Evolutionary conservation across 1,140 invertebrate genomes (phyloP), one percentile per base, ranked within the genome.

Genomic region (Drosophila serrata): DNA sequence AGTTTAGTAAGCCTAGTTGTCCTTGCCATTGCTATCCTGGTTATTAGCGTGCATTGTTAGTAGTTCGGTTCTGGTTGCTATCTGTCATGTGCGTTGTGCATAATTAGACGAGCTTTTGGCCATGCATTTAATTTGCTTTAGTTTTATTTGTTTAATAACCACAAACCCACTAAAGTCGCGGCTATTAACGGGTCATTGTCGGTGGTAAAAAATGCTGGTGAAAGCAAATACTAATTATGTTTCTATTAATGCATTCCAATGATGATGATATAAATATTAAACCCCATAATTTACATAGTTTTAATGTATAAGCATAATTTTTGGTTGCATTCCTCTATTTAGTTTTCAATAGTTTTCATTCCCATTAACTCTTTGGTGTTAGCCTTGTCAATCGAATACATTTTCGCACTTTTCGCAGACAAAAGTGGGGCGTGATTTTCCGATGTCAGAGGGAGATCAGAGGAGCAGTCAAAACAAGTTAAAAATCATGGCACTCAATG

Each of bases 401-500:
- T 68, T 51, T 49, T 64, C 45, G 46, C 62, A 35, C 42, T 48
- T 72, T 22, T 13, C 65, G 24, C 24, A 13, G 37, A 67, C 72
- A 46, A 55, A 46, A 55, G 31, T 55, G 46, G 40, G 60, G 55
- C 74, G 55, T 43, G 63, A 77, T 58, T 77, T 61, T 40, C 51
- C 57, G 74, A 58, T 68, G 75, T 77, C 68, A 55, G 42, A 8
- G n/a, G n/a, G 13, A 46, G 17, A 4, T 9, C n/a, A n/a, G 7
- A 46, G 27, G 33, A 17, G 45, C 29, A 61, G 75, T 49, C 75
- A 70, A 78, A 70, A 77, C 74, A 68, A 76, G 74, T 76, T 57
- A 61, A 79, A 79, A 84, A 82, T 68, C 84, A 78, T 78, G 76
- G 85, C 84, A 88, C 85, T 88, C 85, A 62, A 49, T 64, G 76